phyloP scores from a whole-genome alignment of 2,797 vertebrate species.

The Argentina silus region DNA sequence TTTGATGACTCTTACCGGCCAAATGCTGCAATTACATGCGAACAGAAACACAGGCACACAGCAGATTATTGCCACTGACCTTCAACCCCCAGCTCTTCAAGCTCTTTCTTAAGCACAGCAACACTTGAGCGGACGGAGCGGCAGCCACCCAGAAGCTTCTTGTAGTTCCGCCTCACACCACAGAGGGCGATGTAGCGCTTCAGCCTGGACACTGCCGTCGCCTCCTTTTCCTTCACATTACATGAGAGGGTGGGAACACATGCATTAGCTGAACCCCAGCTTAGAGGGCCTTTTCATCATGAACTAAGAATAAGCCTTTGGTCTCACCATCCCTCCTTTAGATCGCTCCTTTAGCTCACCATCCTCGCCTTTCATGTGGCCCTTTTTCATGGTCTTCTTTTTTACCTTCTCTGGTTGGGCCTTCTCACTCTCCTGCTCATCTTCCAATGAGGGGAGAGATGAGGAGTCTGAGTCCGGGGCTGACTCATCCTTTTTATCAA shows the following conservation, averaged over 20 bases:
- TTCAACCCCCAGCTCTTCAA: constrained; percentile 84
- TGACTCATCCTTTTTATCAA: constrained; percentile 19
- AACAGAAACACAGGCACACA: no score
- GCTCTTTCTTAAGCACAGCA: constrained; percentile 77
- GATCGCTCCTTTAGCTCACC: neutral
- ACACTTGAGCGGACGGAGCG: constrained; percentile 73
- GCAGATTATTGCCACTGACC: constrained; percentile 47
- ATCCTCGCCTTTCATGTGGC: constrained; percentile 23
- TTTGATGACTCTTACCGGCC: no score
- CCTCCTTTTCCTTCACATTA: constrained; percentile 58
- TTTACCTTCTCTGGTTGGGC: constrained; percentile 26
- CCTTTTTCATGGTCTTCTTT: constrained; percentile 46
- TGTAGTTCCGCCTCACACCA: constrained; percentile 83
- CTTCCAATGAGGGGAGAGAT: constrained; percentile 71
- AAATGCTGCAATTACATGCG: no score
- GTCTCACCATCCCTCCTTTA: constrained; percentile 56
- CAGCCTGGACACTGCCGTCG: constrained; percentile 77
- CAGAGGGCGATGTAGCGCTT: constrained; percentile 87
- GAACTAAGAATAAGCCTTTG: no score
- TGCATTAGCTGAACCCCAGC: neutral
- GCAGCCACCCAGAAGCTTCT: constrained; percentile 82
- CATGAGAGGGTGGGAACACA: constrained; percentile 6
- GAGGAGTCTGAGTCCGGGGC: constrained; percentile 71
- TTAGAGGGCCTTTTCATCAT: no score
- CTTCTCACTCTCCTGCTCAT: constrained; percentile 41